Base-by-base conservation (phyloP, 2,888 invertebrate species). In the Tinea pellionella region DNA sequence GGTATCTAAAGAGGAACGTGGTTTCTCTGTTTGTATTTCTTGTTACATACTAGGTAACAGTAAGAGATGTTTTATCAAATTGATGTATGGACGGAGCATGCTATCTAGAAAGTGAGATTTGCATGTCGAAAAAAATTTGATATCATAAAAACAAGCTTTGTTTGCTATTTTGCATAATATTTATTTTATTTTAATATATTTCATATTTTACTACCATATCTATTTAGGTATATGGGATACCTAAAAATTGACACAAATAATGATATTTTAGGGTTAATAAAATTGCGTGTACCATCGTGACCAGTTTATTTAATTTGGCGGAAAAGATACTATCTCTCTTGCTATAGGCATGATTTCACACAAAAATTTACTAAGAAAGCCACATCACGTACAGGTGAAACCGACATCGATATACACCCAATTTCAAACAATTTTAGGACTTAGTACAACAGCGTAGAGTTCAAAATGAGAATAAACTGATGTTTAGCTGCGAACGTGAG, bases 351-450 rank as follows among this genome's bases (percentile, higher is more conserved):
- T 53, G 53, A 53, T 53, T 53, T 53, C 53, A 53, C 53, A 24
- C 47, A 53, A 24, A 53, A 53, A 15, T 53, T 53, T 53, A 15
- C 18, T 53, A 53, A 16, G 53, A 53, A 53, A 53, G 53, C 53
- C 53, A 53, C 53, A 53, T 53, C 18, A 24, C 53, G 16, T 24
- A 53, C 47, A 15, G 15, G 47, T 47, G n/a, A 15, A 15, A 47
- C 47, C 9, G 24, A 53, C 4, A 13, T 19, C 12, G 53, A 19
- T 53, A 24, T 12, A 53, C 53, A 53, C 11, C 6, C 4, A 18
- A 47, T 1, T 47, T 16, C 16, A n/a, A 4, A 4, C 8, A 47
- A 16, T 2, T n/a, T 15, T 47, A 8, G 47, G 13, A 47, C n/a
- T 4, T 47, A 47, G 2, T 47, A 47, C 15, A 15, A 47, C 47